A percentile compares a stretch with the other conserved stretches of the same genome.
Conservation (phyloP, 2,113 vertebrate genomes). For the Pavo muticus region DNA sequence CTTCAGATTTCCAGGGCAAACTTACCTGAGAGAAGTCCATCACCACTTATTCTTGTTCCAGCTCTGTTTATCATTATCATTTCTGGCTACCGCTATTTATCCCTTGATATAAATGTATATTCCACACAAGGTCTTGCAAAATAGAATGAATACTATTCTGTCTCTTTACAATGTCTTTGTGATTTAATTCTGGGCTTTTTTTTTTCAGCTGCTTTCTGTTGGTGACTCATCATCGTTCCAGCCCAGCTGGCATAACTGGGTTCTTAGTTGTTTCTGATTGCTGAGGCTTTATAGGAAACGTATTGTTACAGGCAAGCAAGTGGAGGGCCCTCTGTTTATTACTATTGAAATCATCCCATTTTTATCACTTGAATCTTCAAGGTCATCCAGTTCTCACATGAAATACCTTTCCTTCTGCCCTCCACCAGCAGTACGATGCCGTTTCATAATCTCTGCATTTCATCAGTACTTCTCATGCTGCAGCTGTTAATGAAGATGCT, state of each 20-base stretch:
- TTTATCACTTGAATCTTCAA: slow-evolving; percentile 34
- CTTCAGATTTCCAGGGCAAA: not conserved
- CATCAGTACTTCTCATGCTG: not conserved
- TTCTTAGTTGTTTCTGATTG: not conserved
- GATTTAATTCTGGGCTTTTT: not conserved
- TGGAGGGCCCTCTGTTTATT: not conserved
- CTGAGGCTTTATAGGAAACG: not conserved
- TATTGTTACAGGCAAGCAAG: not conserved
- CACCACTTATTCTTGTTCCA: not conserved
- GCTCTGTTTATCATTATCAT: not conserved
- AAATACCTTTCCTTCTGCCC: not conserved
- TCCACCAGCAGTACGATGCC: not conserved
- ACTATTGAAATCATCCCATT: not conserved
- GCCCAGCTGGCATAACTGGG: slow-evolving; percentile 12
- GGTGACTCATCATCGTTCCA: slow-evolving; percentile 28
- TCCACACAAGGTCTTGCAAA: not conserved
- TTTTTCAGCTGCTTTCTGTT: slow-evolving; percentile 18
- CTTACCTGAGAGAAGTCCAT: not conserved
- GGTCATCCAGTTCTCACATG: not conserved
- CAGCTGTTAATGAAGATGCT: not conserved
- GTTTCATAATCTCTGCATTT: not conserved
- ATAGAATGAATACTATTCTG: not conserved
- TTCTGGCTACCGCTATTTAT: not conserved
- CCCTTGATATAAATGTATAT: not conserved
- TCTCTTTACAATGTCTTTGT: not conserved